Conservation (phyloP, 2,888 invertebrate genomes). For the Leucania comma region DNA sequence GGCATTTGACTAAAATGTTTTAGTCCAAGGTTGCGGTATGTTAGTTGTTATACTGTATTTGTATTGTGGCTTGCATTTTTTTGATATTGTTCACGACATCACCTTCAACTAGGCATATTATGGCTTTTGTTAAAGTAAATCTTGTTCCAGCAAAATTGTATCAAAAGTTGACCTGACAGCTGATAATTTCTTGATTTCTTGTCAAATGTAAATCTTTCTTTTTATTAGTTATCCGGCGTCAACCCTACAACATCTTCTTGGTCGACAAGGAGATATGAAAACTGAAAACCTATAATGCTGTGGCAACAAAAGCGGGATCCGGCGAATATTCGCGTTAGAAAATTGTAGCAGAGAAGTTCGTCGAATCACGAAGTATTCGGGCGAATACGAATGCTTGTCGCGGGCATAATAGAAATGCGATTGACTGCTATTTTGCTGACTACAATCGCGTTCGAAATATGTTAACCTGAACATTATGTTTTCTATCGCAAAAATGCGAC, state of each 20-base stretch:
- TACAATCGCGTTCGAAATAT: too few species aligned
- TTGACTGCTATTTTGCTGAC: too few species aligned
- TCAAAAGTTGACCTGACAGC: constrained; percentile 1
- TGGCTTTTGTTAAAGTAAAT: neutral
- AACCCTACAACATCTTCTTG: neutral
- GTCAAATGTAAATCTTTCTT: constrained; percentile 1
- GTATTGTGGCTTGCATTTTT: neutral
- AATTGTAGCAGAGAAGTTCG: too few species aligned
- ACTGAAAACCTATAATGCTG: too few species aligned
- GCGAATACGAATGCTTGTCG: too few species aligned
- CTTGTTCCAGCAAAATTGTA: too few species aligned
- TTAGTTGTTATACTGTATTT: constrained; percentile 1
- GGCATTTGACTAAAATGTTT: neutral
- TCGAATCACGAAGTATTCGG: too few species aligned
- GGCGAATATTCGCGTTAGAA: too few species aligned
- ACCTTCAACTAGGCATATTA: neutral
- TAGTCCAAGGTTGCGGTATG: neutral
- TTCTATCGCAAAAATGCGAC: too few species aligned
- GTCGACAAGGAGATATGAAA: neutral
- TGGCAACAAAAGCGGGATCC: too few species aligned
- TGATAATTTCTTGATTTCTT: constrained; percentile 17
- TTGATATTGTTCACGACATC: neutral
- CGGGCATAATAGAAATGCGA: too few species aligned
- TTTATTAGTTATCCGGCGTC: neutral
- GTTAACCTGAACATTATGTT: too few species aligned